phyloP scores from a whole-genome alignment of 2,888 invertebrate genomes.

The Hemistola chrysoprasaria region DNA sequence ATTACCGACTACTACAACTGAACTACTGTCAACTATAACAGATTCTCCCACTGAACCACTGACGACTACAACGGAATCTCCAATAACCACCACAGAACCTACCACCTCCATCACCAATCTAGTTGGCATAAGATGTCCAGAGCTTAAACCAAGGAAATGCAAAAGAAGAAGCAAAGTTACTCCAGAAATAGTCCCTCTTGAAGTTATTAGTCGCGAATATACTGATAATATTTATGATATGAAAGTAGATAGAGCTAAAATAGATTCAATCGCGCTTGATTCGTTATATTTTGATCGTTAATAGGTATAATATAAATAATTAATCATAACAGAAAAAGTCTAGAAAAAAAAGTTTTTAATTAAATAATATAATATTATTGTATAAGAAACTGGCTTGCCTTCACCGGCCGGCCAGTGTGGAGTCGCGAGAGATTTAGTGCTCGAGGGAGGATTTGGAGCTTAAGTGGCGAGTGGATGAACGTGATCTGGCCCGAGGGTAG shows the following conservation, averaged over 20 bases:
- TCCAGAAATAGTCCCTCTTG: conserved; percentile 2
- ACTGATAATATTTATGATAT: no score
- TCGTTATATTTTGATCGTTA: conserved; percentile 4
- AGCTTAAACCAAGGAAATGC: conserved; percentile 8
- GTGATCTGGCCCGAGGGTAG: no score
- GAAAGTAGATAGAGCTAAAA: no score
- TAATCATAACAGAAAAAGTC: no score
- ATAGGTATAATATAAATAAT: no score
- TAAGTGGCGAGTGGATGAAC: no score
- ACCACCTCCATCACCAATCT: conserved; percentile 1
- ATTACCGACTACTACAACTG: neutral
- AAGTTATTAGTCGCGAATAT: neutral
- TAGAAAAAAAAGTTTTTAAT: no score
- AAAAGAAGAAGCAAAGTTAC: conserved; percentile 7
- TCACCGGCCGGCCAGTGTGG: no score
- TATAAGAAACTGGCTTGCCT: no score
- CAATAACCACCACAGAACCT: neutral
- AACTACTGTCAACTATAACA: neutral
- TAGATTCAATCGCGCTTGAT: neutral
- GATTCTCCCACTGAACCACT: neutral
- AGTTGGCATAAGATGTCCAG: conserved; percentile 17
- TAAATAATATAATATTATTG: no score
- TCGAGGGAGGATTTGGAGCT: no score
- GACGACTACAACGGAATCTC: neutral
- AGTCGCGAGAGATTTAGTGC: no score